Percentiles rank a stretch among this genome's conserved stretches.
These are phyloP conservation scores for Heteronetta atricapilla DNA, from an alignment of 2,113 vertebrate species.

Conservation along the genomic window DNA sequence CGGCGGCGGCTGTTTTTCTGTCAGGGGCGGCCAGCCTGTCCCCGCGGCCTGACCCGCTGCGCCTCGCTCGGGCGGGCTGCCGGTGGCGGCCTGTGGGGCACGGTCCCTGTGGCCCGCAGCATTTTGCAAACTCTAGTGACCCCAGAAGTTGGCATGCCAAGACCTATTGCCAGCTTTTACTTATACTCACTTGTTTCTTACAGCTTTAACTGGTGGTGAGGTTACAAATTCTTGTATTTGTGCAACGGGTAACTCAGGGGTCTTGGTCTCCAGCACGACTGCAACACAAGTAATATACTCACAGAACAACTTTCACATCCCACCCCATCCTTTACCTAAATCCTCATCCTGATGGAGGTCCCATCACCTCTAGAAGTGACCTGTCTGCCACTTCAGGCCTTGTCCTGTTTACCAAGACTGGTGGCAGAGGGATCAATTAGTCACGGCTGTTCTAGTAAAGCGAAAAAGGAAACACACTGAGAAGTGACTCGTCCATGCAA, in stretches of 20 bases:
- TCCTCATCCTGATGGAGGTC: neutral
- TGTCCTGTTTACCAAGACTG: rapidly evolving
- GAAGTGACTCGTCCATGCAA: rapidly evolving
- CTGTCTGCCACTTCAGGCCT: neutral
- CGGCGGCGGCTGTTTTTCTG: too few relatives aligned
- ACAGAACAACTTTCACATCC: neutral
- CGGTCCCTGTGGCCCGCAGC: too few relatives aligned
- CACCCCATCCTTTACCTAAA: neutral
- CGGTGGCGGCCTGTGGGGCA: too few relatives aligned
- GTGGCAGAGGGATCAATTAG: too few relatives aligned
- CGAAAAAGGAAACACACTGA: rapidly evolving
- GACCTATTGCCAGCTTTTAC: neutral
- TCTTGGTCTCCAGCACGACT: neutral
- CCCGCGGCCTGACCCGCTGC: too few relatives aligned
- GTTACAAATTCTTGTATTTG: neutral
- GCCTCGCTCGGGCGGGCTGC: too few relatives aligned
- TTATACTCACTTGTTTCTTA: neutral
- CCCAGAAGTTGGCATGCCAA: neutral
- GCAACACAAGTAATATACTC: neutral
- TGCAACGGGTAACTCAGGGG: too few relatives aligned
- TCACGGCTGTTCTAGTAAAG: neutral
- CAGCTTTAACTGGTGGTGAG: neutral
- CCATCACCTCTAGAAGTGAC: neutral
- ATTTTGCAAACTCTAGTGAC: too few relatives aligned
- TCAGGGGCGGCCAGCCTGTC: too few relatives aligned